Evolutionary conservation across 2,113 vertebrate species (phyloP), one percentile per base, ranked within the genome.

Genomic region (Ophthalmolycus amberensis): DNA sequence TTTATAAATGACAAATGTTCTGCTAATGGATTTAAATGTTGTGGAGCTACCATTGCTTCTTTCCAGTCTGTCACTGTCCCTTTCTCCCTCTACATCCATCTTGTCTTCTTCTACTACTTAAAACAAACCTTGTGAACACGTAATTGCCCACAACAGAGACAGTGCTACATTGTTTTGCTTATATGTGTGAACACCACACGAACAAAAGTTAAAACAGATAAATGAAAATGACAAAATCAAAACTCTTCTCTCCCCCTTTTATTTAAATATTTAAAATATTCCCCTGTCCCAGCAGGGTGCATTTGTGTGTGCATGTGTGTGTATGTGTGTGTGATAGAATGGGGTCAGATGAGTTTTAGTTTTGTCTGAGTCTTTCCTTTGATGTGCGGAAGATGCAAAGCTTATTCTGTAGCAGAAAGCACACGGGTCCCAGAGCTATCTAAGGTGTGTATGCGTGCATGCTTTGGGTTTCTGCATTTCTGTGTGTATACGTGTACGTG

Each of bases 341-440:
- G 86, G 65, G 90, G 90, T 89, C 91, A 85, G 54, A 79, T 50
- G 77, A 85, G 87, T 88, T 91, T 88, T 77, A 75, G 67, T 71
- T 85, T 87, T 84, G 80, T 84, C 66, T 88, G 79, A 78, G 70
- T 81, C 42, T 2, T 29, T 62, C 50, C 77, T 89, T 89, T 90
- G 71, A 90, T 86, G 85, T 83, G 71, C 63, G 63, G 67, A 69
- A 86, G 52, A 80, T 5, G 16, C 63, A 75, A 42, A 60, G 67
- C 42, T 77, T 77, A 48, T 22, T 32, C 67, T 54, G 37, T 64
- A 54, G 32, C 48, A 77, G 64, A 78, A 74, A 79, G 68, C 58
- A 58, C 68, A 69, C 37, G 20, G 64, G 44, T 86, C 71, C 76
- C 72, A 64, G 44, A 83, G 60, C 64, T 71, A n/a, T 54, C 48